A percentile compares a stretch with the other conserved stretches of the same genome.
Evolutionary conservation across 2,113 vertebrate species (phyloP).

Genomic region (Ibidorhyncha struthersii): DNA sequence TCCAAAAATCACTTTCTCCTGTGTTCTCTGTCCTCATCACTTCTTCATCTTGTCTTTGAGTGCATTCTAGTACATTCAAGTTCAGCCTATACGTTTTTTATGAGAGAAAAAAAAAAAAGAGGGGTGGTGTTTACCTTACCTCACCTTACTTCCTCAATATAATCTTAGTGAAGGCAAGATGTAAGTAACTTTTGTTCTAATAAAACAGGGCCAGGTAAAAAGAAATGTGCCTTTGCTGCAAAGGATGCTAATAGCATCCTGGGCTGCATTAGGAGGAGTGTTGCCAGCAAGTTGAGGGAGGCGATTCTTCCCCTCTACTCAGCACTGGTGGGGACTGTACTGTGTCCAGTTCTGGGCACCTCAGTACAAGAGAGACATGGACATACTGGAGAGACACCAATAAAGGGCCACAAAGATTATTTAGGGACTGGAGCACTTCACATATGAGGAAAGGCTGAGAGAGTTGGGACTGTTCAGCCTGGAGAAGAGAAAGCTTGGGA

Average conservation of each 20-base stretch:
- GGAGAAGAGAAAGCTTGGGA: background rate
- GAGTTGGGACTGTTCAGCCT: background rate
- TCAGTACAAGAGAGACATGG: background rate
- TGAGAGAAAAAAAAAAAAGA: background rate
- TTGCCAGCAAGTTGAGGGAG: background rate
- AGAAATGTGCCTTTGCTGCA: background rate
- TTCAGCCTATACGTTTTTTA: background rate
- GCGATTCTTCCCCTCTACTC: background rate
- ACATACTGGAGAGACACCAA: background rate
- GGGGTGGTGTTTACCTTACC: background rate
- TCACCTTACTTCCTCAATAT: background rate
- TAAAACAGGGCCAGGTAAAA: background rate
- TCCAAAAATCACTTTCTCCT: background rate
- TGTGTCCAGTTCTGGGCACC: background rate
- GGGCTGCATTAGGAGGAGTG: background rate
- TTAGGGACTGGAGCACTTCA: background rate
- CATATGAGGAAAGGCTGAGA: background rate
- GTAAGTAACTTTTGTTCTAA: background rate
- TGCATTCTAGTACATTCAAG: background rate
- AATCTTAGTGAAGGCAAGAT: background rate
- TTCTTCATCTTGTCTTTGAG: background rate
- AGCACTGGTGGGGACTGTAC: background rate
- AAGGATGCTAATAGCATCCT: background rate
- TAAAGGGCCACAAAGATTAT: background rate
- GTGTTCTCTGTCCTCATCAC: background rate